Base-by-base conservation (phyloP, 2,797 vertebrate genomes). In the Anguilla megastoma region DNA sequence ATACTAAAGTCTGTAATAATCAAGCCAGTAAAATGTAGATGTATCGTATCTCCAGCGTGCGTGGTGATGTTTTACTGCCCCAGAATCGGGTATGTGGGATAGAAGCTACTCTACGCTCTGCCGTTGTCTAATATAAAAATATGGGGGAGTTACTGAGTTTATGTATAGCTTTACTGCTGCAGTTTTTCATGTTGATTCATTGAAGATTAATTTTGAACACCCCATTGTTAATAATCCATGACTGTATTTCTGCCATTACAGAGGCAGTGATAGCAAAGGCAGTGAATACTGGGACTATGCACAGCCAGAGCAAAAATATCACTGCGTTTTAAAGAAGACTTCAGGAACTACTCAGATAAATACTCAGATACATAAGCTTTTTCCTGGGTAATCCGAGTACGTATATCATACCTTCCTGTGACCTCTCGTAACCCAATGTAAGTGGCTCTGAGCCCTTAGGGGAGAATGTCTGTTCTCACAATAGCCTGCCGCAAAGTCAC, bases 81-180 rank as follows among this genome's bases (percentile, higher is more conserved):
- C 48, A 84, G 24, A 66, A 66, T 56, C 82, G 52, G 56, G 50
- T 30, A 56, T 84, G 12, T 84, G 82, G 52, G 52, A 84, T 33
- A 5, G 41, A 83, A 27, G 82, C 12, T 52, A 84, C 27, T 30
- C 8, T 84, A 30, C 21, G 50, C 48, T 82, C 45, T 54, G 52
- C 45, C 82, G 14, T 8, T 54, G 48, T 52, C 7, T 24, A 14
- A 56, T 84, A 45, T 54, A 54, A 27, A 84, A 54, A 56, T 30
- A 84, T 14, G 82, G 50, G 79, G 45, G 41, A 50, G 79, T 48
- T 18, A 8, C 33, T 16, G 33, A 80, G 76, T 80, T 80, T 80
- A 41, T 80, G 76, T 80, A 80, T 82, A 82, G 79, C 74, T 82
- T 48, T 82, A 82, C 79, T 82, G 79, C 79, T 10, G 79, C 79